Evolutionary conservation across 2,113 vertebrate species (phyloP), one percentile per base, ranked within the genome.

Genomic region (Columba janthina): DNA sequence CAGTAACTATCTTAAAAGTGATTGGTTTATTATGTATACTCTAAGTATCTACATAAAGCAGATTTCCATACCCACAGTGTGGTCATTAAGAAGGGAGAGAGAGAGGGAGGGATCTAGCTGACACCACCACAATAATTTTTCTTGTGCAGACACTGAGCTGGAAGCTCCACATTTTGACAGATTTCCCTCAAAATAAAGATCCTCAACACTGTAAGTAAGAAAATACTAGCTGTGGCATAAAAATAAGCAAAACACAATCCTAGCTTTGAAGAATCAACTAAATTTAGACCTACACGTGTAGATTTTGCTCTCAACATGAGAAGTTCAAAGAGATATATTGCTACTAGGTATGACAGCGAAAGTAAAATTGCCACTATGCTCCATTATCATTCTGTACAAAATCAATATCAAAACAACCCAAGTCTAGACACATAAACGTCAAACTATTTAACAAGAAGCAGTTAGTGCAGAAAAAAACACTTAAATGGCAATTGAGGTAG

Each of bases 401-500:
- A 98, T 98, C 98, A 97, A 98, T 98, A 98, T 84, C 93, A 50
- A 95, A 97, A 96, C 95, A 97, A 85, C 94, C 93, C 19, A 77
- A 97, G 98, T 98, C 98, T 98, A 98, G 98, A 98, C 98, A 76
- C 97, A 98, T 98, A 97, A 98, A 98, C 69, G 97, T 97, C 98
- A 98, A 96, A 97, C 95, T 97, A 96, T 98, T 98, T 98, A 98
- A 98, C 97, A 96, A 97, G 98, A 96, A 97, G 97, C 98, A 97
- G 97, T 96, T 96, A 97, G 97, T 93, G 94, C 96, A 96, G 96
- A 96, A 97, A 98, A 98, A 98, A 98, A 98, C 98, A 98, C 98
- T 99, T 98, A 98, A 98, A 98, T 97, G 97, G 95, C 97, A 97
- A 98, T 97, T 97, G 97, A 98, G 97, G 98, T 97, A 98, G 98